Evolutionary conservation across 2,113 vertebrate genomes (phyloP).

Genomic region (Cyphomyrus plagiostoma): DNA sequence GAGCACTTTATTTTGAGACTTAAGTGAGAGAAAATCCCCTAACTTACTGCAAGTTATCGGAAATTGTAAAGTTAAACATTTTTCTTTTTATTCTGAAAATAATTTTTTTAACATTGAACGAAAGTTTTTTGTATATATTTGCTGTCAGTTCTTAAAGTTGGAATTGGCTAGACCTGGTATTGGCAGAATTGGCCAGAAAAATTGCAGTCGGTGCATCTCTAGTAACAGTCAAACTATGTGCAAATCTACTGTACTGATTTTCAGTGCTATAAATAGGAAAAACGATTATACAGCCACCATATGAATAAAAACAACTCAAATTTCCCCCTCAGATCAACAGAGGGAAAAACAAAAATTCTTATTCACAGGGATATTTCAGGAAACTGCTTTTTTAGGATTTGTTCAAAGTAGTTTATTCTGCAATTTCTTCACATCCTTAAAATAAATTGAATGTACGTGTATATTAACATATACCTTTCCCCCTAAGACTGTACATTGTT

Average conservation of each 20-base stretch:
- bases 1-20: too few relatives aligned
- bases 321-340: not conserved
- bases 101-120: too few relatives aligned
- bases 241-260: not conserved
- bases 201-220: too few relatives aligned
- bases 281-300: not conserved
- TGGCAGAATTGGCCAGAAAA: too few relatives aligned
- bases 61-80: too few relatives aligned
- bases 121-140: too few relatives aligned
- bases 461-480: constrained; percentile 39
- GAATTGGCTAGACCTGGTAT: too few relatives aligned
- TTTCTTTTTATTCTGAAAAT: too few relatives aligned
- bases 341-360: not conserved
- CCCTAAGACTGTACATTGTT: constrained; percentile 36
- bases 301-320: not conserved
- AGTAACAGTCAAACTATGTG: not conserved
- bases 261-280: not conserved
- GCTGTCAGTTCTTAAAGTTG: too few relatives aligned
- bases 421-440: constrained; percentile 37
- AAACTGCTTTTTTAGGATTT: constrained; percentile 20
- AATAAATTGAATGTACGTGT: constrained; percentile 30
- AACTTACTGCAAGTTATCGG: too few relatives aligned
- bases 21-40: too few relatives aligned
- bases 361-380: not conserved
- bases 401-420: constrained; percentile 44